Evolutionary conservation across 35 echinoderm and acorn worm genomes (phyloP), one percentile per base, ranked within the genome.

Genomic region (Holothuria glaberrima): DNA sequence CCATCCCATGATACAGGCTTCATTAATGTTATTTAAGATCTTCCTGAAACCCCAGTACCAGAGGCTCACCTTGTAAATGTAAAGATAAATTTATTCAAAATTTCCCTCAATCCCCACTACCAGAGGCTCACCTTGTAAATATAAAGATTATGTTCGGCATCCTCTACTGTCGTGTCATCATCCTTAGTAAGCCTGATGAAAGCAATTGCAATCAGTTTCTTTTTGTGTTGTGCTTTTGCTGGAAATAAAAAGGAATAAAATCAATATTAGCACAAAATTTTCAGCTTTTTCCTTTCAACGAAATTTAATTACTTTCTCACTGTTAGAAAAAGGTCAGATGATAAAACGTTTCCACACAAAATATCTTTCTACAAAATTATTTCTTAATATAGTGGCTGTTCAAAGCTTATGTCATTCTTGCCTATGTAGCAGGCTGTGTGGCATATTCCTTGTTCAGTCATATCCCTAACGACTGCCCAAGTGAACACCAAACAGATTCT

Each of bases 101-200:
- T 20, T 74, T 74, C 22, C 17, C 20, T 36, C 3, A 6, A 30
- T 1, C 70, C 38, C 38, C 0, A 30, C 32, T 78, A 27, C 50
- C 50, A 27, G n/a, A 22, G 30, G 75, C 79, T 73, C 73, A 97
- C 94, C 89, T 97, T 97, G 69, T 93, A 97, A 50, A 97, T 74
- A 84, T 88, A 93, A 46, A 97, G 88, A 50, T 64, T 61, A 68
- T 97, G 91, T 33, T 79, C 89, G 12, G 61, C 83, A 61, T 97
- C 92, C 46, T 93, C 94, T 24, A 97, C 75, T 5, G 94, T 86
- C 19, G 94, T 93, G 10, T 91, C 94, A 35, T 97, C 94, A 20
- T 86, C 84, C 70, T 93, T 97, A 69, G 90, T 97, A 27, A 93
- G 83, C 50, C 88, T 75, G 80, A 97, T 97, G 75, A 97, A 97